Evolutionary conservation across 2,888 invertebrate species (phyloP), one percentile per base, ranked within the genome.

Genomic region (Anodontia alba): DNA sequence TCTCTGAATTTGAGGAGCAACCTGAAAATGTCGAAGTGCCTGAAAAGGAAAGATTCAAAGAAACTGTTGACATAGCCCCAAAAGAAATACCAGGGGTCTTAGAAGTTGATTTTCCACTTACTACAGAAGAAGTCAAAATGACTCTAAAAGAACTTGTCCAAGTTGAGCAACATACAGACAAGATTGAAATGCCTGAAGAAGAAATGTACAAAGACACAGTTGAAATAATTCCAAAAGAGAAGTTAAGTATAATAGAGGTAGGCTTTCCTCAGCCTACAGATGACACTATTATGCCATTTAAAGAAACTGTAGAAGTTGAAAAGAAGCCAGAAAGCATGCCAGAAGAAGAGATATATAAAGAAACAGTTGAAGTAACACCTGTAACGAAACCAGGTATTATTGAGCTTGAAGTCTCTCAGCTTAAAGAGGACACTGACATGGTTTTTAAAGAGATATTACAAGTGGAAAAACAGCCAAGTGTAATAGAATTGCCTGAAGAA

Each of bases 391-490:
- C 78, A 31, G 57, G 46, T 38, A 68, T 42, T n/a, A 54, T 66
- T 66, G 62, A 73, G 26, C 20, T 73, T n/a, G 73, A 80, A 73
- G 33, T 81, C 12, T 57, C 81, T 49, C 83, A 74, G n/a, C 78
- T 84, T 23, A 62, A 31, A 67, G 77, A 84, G 26, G 78, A 80
- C 20, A 75, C 78, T 29, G 84, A 87, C 43, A 75, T 75, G 31
- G 75, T 73, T 29, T 71, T 83, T 51, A 83, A 74, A 74, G 84
- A 86, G 33, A 81, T 76, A 23, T 72, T 86, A 33, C 84, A 85
- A 71, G 54, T 73, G 42, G 31, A 33, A 23, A 67, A 68, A 51
- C 10, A 31, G 20, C 33, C 62, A 33, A 33, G 33, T 62, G 20
- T 20, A 26, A 20, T 62, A 3, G n/a, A 69, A 69, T 1, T 73